These are phyloP conservation scores for Chloebia gouldiae DNA, from an alignment of 2,113 vertebrate genomes.

Conservation along the genomic window DNA sequence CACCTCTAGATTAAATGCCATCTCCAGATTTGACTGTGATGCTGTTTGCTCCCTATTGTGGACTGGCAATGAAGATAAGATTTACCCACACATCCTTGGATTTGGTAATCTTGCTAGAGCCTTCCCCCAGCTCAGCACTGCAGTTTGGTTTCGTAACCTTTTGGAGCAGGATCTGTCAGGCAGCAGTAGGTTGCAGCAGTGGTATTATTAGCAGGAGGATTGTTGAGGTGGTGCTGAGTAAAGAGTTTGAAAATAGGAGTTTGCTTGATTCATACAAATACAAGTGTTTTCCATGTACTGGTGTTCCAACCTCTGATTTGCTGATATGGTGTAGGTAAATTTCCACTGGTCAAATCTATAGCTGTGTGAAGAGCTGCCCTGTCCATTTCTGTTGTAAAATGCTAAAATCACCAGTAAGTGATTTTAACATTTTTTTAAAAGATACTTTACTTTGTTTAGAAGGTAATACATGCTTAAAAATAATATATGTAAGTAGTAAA, in stretches of 20 bases:
- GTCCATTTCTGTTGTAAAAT: neutral
- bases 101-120: neutral
- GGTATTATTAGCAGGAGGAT: neutral
- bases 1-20: neutral
- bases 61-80: neutral
- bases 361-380: neutral
- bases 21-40: neutral
- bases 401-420: neutral
- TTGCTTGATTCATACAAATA: neutral
- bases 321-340: neutral
- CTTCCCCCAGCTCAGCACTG: neutral
- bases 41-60: neutral
- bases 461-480: neutral
- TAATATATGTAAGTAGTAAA: neutral
- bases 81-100: neutral
- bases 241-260: neutral
- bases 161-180: neutral
- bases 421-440: fast-evolving
- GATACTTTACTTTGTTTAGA: neutral
- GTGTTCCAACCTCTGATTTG: neutral
- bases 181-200: neutral
- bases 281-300: neutral
- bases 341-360: neutral
- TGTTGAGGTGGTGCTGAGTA: neutral
- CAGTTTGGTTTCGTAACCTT: neutral